Evolutionary conservation across 2,888 invertebrate genomes (phyloP).

Genomic region (Drosophila nigricruria): DNA sequence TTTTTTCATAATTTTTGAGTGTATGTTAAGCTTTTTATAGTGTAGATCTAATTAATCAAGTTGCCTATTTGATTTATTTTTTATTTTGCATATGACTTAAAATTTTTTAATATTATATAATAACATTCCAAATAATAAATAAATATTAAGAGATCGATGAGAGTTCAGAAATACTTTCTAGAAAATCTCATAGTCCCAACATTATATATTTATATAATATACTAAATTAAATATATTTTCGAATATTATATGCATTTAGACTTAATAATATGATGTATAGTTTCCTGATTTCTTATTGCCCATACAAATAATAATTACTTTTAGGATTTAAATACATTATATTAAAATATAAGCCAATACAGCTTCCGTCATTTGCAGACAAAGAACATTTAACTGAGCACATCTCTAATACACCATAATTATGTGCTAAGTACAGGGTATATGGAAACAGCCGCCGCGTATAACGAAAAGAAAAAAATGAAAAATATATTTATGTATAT

Average conservation of each 20-base stretch:
- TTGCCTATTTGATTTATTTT: too few relatives aligned
- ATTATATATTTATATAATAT: neutral
- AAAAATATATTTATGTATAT: conserved; percentile 17
- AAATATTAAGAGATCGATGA: too few relatives aligned
- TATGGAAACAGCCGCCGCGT: conserved; percentile 28
- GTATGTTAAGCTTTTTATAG: too few relatives aligned
- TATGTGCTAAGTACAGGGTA: conserved; percentile 21
- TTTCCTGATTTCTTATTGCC: neutral
- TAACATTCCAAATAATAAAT: too few relatives aligned
- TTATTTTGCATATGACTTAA: too few relatives aligned
- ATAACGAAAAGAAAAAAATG: conserved; percentile 25
- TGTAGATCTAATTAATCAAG: too few relatives aligned
- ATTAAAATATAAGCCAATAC: neutral
- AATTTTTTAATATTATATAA: too few relatives aligned
- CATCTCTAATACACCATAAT: neutral
- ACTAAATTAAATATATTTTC: neutral
- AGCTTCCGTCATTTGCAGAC: conserved; percentile 3
- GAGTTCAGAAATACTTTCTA: neutral
- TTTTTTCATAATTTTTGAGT: too few relatives aligned
- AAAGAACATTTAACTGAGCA: neutral
- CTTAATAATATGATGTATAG: neutral
- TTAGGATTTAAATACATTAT: neutral
- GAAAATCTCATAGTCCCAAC: neutral
- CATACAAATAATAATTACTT: neutral
- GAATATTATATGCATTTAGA: neutral